Evolutionary conservation across 2,113 vertebrate species (phyloP), one percentile per base, ranked within the genome.

Genomic region (Zosterops hypoxanthus): DNA sequence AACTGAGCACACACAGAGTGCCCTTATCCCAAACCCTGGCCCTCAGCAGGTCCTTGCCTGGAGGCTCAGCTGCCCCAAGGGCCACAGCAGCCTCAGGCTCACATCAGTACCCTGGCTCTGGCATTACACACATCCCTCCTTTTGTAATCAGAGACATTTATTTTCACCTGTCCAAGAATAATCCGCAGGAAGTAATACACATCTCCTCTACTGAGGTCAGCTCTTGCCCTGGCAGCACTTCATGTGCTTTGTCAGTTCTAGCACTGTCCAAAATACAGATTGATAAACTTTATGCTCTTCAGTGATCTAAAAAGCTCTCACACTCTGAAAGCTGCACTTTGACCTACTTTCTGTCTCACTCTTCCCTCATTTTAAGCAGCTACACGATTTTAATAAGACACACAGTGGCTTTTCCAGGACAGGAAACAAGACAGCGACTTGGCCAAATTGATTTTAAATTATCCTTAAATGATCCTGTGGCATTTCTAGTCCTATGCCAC

Each of bases 1-100:
- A 5, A 28, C 3, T 0, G 0, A 55, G 46, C 1, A 2, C 11
- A 12, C 9, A 24, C 1, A 61, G 46, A 60, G 5, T n/a, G 46
- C 5, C 23, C 18, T 86, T 2, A 4, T 2, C 25, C 12, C 14
- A 66, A 25, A 24, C 4, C 14, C 12, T 3, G 4, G 5, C 3
- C 36, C 12, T 11, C 41, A 33, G 36, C n/a, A 61, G 11, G 12
- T 33, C 34, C 33, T n/a, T 39, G 33, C 10, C 46, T 33, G 44
- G 34, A 76, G 47, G 34, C 49, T 60, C 25, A 59, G 17, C 34
- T 52, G 17, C 14, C 33, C 13, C 22, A 56, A 23, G 23, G 23
- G 15, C 36, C 66, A 18, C 4, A 8, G 46, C 5, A 14, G 33
- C 53, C 39, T 55, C 3, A 4, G 28, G 23, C 25, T 60, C 55